Percentiles rank a stretch among this genome's conserved stretches.
Evolutionary conservation across 2,113 vertebrate genomes (phyloP).

Genomic region (Sialia sialis): DNA sequence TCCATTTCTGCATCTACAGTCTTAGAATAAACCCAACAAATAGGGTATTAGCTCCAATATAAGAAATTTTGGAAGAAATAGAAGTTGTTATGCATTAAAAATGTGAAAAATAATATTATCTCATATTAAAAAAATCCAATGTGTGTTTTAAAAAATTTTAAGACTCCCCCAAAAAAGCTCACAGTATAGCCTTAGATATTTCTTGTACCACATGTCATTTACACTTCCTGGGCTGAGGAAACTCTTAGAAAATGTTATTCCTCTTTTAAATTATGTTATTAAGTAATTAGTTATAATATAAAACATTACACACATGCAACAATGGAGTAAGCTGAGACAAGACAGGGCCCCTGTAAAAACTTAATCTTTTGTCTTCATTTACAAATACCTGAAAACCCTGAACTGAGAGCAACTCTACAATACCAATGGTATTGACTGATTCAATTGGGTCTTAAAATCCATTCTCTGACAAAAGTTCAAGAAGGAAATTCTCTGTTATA

Average conservation of each 20-base stretch:
- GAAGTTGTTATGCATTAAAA: not conserved
- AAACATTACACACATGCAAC: not conserved
- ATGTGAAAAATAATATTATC: not conserved
- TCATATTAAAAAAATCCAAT: not conserved
- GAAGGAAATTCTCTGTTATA: not conserved
- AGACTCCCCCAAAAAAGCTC: accelerated
- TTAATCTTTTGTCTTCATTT: not conserved
- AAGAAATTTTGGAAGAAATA: not conserved
- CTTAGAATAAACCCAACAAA: not conserved
- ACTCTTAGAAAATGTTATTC: not conserved
- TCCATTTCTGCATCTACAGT: not conserved
- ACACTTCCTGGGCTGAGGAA: not conserved
- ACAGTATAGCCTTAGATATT: not conserved
- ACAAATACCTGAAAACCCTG: not conserved
- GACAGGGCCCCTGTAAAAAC: not conserved
- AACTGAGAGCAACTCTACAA: not conserved
- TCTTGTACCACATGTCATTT: not conserved
- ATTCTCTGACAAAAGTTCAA: not conserved
- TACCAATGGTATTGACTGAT: not conserved
- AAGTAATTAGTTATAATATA: not conserved
- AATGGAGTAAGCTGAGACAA: not conserved
- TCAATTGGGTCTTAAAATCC: not conserved
- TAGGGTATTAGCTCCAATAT: not conserved
- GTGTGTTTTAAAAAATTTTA: not conserved
- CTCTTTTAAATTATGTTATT: not conserved